phyloP scores from a whole-genome alignment of 2,797 vertebrate genomes.

The Chloroceryle inda region DNA sequence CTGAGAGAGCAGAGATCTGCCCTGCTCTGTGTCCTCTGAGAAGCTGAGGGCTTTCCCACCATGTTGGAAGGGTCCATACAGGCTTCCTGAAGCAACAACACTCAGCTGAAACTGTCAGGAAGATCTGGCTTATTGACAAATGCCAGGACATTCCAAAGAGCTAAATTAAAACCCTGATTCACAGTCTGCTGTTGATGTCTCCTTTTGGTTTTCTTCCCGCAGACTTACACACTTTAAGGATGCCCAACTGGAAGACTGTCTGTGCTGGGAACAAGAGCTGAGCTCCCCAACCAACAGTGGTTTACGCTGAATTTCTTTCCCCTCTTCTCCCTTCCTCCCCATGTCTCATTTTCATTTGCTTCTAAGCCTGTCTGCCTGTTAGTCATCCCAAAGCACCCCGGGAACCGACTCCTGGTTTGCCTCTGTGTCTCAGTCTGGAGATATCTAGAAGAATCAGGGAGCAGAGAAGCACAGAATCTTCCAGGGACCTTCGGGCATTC shows the following conservation, averaged over 20 bases:
- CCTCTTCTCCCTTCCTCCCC: not conserved
- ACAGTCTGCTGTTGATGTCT: not conserved
- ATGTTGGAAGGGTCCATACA: rapidly evolving
- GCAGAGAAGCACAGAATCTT: not conserved
- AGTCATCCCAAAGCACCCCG: not conserved
- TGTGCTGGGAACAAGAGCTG: not conserved
- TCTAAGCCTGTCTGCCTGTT: not conserved
- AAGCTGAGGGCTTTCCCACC: not conserved
- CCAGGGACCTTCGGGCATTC: conserved; percentile 17
- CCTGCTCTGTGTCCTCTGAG: not conserved
- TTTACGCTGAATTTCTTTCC: not conserved
- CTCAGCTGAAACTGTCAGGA: not conserved
- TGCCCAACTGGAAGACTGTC: not conserved
- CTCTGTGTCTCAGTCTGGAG: not conserved
- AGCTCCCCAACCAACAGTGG: not conserved
- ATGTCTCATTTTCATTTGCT: not conserved
- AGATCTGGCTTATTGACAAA: not conserved
- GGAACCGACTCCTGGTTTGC: not conserved
- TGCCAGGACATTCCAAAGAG: not conserved
- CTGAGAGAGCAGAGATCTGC: not conserved
- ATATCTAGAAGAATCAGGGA: conserved; percentile 4
- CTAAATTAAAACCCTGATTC: not conserved
- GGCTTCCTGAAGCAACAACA: not conserved
- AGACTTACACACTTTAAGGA: not conserved
- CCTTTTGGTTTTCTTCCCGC: not conserved